Conservation (phyloP, 2,797 vertebrate species). For the Rallus crepitans region DNA sequence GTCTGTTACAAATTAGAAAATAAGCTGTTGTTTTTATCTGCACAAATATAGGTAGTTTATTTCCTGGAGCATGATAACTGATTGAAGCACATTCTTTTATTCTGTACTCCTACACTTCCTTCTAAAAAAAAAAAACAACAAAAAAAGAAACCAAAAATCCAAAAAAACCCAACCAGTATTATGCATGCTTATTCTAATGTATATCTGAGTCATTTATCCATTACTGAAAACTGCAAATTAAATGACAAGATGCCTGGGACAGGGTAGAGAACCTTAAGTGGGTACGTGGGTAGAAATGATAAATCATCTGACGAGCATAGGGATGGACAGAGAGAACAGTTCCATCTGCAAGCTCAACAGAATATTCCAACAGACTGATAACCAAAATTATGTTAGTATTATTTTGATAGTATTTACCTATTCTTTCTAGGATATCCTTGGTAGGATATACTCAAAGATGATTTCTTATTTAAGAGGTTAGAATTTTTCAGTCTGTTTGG, state of each 20-base stretch:
- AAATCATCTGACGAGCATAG: background rate
- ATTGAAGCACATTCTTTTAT: background rate
- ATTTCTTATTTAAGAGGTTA: background rate
- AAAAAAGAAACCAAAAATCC: too few relatives aligned
- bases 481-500: background rate
- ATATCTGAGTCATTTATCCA: background rate
- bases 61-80: background rate
- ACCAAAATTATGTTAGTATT: background rate
- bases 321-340: background rate
- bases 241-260: background rate
- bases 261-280: background rate
- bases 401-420: background rate
- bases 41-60: background rate
- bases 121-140: background rate
- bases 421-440: background rate
- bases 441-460: background rate
- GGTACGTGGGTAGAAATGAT: background rate
- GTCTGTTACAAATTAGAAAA: background rate
- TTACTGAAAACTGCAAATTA: background rate
- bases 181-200: background rate
- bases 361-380: background rate
- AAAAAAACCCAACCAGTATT: too few relatives aligned
- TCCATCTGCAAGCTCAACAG: background rate
- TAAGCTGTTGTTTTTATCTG: background rate
- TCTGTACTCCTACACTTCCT: background rate